Evolutionary conservation across 2,113 vertebrate species (phyloP), one percentile per base, ranked within the genome.

Genomic region (Lonchura striata): DNA sequence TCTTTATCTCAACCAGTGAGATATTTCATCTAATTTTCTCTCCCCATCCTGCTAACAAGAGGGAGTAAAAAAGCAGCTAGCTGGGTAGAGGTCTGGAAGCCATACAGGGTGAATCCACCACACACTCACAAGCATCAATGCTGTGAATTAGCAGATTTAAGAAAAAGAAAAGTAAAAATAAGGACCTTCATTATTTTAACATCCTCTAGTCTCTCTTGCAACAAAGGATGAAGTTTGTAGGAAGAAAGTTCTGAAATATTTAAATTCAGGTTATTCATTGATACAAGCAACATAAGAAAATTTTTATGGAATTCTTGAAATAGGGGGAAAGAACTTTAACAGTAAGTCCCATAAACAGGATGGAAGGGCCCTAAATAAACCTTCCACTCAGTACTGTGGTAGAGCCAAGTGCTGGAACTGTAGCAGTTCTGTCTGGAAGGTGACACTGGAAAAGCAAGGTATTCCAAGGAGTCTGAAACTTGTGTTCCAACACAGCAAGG

Each of bases 1-100:
- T 70, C 24, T 42, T 64, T 60, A 35, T 44, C 19, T 75, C 23
- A 65, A 12, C 12, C 22, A 37, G 27, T 7, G 6, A 41, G 21
- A 15, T 49, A 44, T 72, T 88, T 53, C 0, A 10, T 41, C 31
- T 83, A 50, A 18, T 50, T 56, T 75, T 65, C 46, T 61, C 2
- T 25, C 14, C 5, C 5, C 0, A 0, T 47, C 3, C 17, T 81
- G 19, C 37, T 71, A 23, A 61, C 4, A 7, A 35, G 22, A 5
- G 3, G 11, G 9, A 24, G 10, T 53, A 54, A 82, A 10, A 86
- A 69, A 35, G 8, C 30, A 68, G 9, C 7, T 7, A 49, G 8
- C 13, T 77, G n/a, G 8, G 20, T 47, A 23, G 4, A 31, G 11
- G 14, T 46, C 70, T 78, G 19, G 35, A 37, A 88, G 5, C 15